These are phyloP conservation scores for Pachyseris speciosa DNA, from an alignment of 64 coral and sea anemone genomes.

Conservation along the genomic window DNA sequence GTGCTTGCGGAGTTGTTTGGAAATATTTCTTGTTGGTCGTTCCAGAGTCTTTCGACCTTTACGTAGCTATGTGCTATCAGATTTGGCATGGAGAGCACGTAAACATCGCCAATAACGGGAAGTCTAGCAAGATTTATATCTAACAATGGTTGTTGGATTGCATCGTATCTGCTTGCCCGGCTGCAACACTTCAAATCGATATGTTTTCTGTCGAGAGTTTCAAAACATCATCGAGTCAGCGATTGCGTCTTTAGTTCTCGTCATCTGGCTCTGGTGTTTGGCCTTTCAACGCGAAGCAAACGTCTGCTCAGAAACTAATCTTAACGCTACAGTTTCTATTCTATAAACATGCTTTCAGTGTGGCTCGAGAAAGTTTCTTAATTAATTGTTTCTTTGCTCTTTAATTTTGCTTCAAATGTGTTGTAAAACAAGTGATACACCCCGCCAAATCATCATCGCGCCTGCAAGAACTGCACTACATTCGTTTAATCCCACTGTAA, in stretches of 20 bases:
- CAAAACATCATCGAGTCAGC: neutral
- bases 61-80: slow-evolving; percentile 7
- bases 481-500: neutral
- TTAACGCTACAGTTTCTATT: neutral
- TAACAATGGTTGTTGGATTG: slow-evolving; percentile 28
- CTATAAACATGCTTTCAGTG: slow-evolving; percentile 4
- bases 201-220: neutral
- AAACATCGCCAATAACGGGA: slow-evolving; percentile 39
- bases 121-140: slow-evolving; percentile 44
- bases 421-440: neutral
- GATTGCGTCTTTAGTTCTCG: neutral
- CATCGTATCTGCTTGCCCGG: slow-evolving; percentile 10
- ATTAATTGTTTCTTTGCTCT: neutral
- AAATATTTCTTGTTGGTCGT: slow-evolving; percentile 15
- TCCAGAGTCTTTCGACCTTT: slow-evolving; percentile 5
- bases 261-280: neutral
- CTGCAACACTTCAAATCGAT: slow-evolving; percentile 7
- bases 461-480: too few species aligned
- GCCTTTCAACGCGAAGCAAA: too few species aligned
- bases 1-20: neutral
- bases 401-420: neutral
- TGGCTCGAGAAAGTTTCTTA: neutral
- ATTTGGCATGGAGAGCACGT: slow-evolving; percentile 11
- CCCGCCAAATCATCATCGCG: too few species aligned
- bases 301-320: neutral